phyloP scores from a whole-genome alignment of 2,797 vertebrate species.

The Aratinga solstitialis region DNA sequence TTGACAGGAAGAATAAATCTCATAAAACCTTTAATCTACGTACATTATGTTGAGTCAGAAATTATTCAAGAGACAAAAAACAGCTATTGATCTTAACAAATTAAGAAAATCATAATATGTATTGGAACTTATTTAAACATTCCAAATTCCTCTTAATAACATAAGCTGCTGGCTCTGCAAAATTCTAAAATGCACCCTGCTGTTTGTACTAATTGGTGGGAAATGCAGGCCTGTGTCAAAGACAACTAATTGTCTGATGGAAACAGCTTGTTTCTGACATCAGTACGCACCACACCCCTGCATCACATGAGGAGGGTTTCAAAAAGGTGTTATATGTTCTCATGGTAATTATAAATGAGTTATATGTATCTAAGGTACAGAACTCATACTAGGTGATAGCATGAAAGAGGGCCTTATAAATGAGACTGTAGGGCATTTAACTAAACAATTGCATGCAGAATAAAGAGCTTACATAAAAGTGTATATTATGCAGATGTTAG shows the following conservation, averaged over 20 bases:
- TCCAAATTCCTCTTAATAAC: constrained; percentile 68
- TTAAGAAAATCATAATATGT: constrained; percentile 55
- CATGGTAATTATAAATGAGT: constrained; percentile 79
- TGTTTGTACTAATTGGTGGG: constrained; percentile 81
- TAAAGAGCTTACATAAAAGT: constrained; percentile 67
- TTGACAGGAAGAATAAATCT: constrained; percentile 65
- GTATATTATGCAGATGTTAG: constrained; percentile 72
- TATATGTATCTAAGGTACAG: constrained; percentile 74
- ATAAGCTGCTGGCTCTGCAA: constrained; percentile 62
- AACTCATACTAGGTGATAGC: constrained; percentile 59
- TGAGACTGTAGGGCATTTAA: constrained; percentile 68
- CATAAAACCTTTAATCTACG: constrained; percentile 27
- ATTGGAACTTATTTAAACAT: constrained; percentile 66
- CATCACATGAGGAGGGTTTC: constrained; percentile 67
- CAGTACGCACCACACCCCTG: constrained; percentile 67
- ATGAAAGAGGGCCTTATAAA: constrained; percentile 64
- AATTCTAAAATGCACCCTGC: constrained; percentile 79
- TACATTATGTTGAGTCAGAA: constrained; percentile 41
- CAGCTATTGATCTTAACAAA: constrained; percentile 61
- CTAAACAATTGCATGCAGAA: constrained; percentile 59
- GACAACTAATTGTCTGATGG: constrained; percentile 82
- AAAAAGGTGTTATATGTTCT: constrained; percentile 76
- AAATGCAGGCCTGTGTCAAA: constrained; percentile 77
- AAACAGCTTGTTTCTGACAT: constrained; percentile 81
- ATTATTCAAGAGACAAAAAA: constrained; percentile 31